These are phyloP conservation scores for Tympanuchus pallidicinctus DNA, from an alignment of 2,113 vertebrate genomes.

Conservation along the genomic window DNA sequence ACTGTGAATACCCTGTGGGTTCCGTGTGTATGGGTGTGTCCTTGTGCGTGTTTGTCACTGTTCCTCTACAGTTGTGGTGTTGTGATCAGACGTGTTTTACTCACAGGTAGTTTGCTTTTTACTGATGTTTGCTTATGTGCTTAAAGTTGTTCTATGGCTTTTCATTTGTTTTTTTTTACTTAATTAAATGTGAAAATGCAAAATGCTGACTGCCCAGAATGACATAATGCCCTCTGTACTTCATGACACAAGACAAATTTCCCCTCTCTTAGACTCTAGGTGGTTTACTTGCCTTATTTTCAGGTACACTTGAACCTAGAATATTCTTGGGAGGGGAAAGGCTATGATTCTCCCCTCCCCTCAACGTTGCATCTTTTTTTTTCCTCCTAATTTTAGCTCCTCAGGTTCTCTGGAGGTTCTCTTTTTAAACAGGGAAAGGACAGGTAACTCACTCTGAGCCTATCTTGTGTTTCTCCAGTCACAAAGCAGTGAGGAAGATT, in stretches of 20 bases:
- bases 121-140: neutral
- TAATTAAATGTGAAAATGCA: neutral
- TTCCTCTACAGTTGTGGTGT: neutral
- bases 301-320: accelerated
- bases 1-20: accelerated
- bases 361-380: neutral
- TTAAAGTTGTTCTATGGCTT: conserved; percentile 10
- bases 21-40: neutral
- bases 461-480: neutral
- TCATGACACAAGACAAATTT: neutral
- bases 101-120: neutral
- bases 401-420: neutral
- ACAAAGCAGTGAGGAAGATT: neutral
- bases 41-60: neutral
- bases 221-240: conserved; percentile 1
- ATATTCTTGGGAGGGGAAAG: neutral
- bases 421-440: neutral
- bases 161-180: neutral
- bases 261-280: neutral
- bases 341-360: neutral
- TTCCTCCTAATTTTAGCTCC: neutral
- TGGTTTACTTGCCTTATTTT: neutral
- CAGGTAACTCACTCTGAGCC: neutral
- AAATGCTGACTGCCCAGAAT: conserved; percentile 6
- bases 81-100: neutral